Evolutionary conservation across 2,113 vertebrate genomes (phyloP), one percentile per base, ranked within the genome.

Genomic region (Catharus bicknelli): DNA sequence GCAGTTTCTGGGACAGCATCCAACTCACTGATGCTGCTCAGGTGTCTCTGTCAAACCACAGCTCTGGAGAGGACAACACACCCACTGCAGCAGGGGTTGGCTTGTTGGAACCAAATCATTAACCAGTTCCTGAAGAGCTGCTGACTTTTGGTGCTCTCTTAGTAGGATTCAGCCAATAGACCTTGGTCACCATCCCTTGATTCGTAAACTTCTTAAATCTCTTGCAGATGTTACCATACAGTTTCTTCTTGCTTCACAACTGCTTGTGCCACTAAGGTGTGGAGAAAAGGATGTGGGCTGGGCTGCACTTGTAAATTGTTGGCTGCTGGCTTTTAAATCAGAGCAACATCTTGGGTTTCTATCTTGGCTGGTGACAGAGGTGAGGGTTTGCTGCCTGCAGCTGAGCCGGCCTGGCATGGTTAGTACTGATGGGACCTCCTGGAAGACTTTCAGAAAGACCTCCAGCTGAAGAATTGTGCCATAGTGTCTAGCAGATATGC

Each of bases 201-300:
- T 53, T 58, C 0, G 0, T 61, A 61, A 63, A 32, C 9, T 27
- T 76, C n/a, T 62, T 3, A 0, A 7, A 61, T 53, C 23, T n/a
- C 50, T n/a, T 5, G 5, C 66, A 75, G 36, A 5, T 57, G 30
- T 26, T 48, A n/a, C 57, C 7, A 1, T 29, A 6, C 14, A 20
- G 45, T 38, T 77, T 69, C 45, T 38, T 69, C 59, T 68, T 75
- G 32, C n/a, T 68, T 62, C 64, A 43, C 8, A 2, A 40, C 43
- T 57, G 63, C 45, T 59, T 87, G 27, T 47, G 26, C 67, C 47
- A 54, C 30, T 47, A 69, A 67, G 13, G 30, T 1, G 7, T 47
- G 67, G 91, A 75, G 29, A 36, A n/a, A 68, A 63, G 50, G 70
- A 30, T 0, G 1, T 40, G n/a, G 85, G 23, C 68, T 91, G 75